Percentiles rank a stretch among this genome's conserved stretches.
phyloP scores from a whole-genome alignment of 2,113 vertebrate species.

The Oostethus manadensis region DNA sequence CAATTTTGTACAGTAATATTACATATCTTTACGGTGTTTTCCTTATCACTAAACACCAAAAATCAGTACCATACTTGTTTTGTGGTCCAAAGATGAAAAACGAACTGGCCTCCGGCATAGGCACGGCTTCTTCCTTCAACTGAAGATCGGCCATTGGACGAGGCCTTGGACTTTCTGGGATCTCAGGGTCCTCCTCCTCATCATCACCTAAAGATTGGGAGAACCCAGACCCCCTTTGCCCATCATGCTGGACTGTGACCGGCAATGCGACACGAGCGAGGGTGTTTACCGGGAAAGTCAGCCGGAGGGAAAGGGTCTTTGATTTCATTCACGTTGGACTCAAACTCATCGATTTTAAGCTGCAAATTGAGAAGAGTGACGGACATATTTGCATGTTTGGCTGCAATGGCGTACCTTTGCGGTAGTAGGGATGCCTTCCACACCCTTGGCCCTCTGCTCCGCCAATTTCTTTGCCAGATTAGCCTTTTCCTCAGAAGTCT shows the following conservation, averaged over 20 bases:
- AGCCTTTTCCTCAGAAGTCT: conserved; percentile 88
- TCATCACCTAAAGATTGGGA: conserved; percentile 79
- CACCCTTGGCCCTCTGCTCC: conserved; percentile 81
- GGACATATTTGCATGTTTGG: background rate
- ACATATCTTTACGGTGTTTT: no score
- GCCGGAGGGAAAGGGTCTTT: conserved; percentile 97
- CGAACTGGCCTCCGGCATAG: conserved; percentile 91
- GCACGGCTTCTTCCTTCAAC: conserved; percentile 94
- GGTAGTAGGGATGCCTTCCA: conserved; percentile 89
- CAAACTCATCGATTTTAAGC: conserved; percentile 97
- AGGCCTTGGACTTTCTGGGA: conserved; percentile 88
- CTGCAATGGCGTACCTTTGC: conserved; percentile 76
- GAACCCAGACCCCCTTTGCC: background rate
- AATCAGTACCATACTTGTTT: conserved; percentile 80
- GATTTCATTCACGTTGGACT: conserved; percentile 95
- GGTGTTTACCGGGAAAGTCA: conserved; percentile 89
- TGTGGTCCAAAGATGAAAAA: conserved; percentile 97
- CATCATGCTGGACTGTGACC: no score
- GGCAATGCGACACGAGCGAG: background rate
- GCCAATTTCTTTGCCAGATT: conserved; percentile 83
- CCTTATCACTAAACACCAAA: background rate
- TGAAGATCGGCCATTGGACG: conserved; percentile 93
- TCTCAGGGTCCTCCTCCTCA: conserved; percentile 92
- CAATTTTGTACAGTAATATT: no score
- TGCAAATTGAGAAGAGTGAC: conserved; percentile 50